These are phyloP conservation scores for Euura lappo DNA, from an alignment of 1,140 invertebrate species.

Conservation along the genomic window DNA sequence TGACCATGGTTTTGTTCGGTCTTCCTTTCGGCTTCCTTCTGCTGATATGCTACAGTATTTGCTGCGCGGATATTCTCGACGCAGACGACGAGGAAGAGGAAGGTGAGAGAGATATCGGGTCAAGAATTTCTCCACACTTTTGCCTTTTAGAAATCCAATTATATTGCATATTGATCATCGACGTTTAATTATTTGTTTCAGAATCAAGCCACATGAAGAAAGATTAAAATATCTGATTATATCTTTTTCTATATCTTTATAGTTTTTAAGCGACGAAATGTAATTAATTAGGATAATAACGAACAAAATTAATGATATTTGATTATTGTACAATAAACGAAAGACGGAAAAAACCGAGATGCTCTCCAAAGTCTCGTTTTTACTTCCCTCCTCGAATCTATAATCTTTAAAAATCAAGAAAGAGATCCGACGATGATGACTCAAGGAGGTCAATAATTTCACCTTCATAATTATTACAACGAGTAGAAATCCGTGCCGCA, in stretches of 20 bases:
- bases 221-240: constrained; percentile 38
- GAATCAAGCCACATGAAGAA: constrained; percentile 52
- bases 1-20: constrained; percentile 87
- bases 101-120: constrained; percentile 33
- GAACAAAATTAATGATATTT: background rate
- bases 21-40: constrained; percentile 89
- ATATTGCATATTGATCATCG: background rate
- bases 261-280: no score
- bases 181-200: constrained; percentile 28
- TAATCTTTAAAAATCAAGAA: no score
- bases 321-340: constrained; percentile 3
- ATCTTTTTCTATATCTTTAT: no score
- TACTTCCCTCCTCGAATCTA: background rate
- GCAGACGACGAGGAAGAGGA: constrained; percentile 84
- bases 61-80: constrained; percentile 92
- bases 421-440: constrained; percentile 9
- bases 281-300: no score
- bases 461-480: background rate
- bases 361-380: background rate
- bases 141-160: background rate
- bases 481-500: background rate
- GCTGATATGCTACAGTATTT: constrained; percentile 93
- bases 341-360: background rate
- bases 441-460: constrained; percentile 16
- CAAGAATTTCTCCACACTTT: background rate